Evolutionary conservation across 2,888 invertebrate genomes (phyloP).

Genomic region (Coecobrya sp.): DNA sequence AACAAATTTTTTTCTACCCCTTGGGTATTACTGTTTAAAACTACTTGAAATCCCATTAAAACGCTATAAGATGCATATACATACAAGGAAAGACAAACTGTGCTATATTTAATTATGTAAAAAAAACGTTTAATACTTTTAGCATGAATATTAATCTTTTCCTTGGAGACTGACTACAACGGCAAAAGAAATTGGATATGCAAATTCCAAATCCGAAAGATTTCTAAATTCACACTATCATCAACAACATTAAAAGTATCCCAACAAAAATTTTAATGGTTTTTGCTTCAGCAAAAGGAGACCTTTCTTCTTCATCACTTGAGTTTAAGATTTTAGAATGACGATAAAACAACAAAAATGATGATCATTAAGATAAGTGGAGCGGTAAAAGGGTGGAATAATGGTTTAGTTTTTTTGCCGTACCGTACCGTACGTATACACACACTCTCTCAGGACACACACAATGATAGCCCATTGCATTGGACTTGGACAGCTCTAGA

Average conservation of each 20-base stretch:
- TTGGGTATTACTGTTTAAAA: too few species aligned
- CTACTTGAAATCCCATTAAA: too few species aligned
- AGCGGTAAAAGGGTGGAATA: constrained; percentile 39
- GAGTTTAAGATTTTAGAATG: neutral
- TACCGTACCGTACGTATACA: too few species aligned
- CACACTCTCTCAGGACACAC: neutral
- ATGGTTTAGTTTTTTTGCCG: neutral
- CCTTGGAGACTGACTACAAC: too few species aligned
- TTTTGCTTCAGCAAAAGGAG: neutral
- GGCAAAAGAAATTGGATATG: too few species aligned
- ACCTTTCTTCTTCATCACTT: neutral
- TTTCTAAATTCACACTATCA: neutral
- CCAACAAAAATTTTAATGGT: constrained; percentile 12
- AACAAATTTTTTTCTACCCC: too few species aligned
- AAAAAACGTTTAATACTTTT: too few species aligned
- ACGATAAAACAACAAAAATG: constrained; percentile 25
- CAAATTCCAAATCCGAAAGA: too few species aligned
- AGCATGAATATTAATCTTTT: too few species aligned
- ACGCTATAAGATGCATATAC: too few species aligned
- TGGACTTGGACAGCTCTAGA: neutral
- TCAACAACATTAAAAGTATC: neutral
- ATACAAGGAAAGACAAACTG: too few species aligned
- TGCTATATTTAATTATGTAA: too few species aligned
- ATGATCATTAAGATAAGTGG: constrained; percentile 55
- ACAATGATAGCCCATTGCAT: neutral